Base-by-base conservation (phyloP, 2,113 vertebrate species). In the Pomatostomus ruficeps region DNA sequence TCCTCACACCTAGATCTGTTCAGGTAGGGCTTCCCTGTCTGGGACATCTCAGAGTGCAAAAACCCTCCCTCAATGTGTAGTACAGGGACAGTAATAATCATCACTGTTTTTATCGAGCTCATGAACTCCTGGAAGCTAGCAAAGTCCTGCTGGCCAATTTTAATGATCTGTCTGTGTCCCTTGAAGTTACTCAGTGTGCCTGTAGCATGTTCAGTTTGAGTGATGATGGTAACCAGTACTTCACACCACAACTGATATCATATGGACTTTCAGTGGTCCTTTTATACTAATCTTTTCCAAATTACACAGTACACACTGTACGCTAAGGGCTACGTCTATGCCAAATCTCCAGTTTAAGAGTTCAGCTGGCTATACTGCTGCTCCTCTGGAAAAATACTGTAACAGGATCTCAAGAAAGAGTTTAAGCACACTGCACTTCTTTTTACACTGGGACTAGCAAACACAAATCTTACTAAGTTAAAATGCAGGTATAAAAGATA, bases 221-320 rank as follows among this genome's bases (percentile, higher is more conserved):
- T 62, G 81, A 79, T 96, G 91, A 96, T 86, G 76, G 86, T 93
- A 95, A 85, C 63, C 89, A 83, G 71, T 25, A 83, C 77, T 96
- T 96, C 89, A 94, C 95, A 95, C 88, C 59, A 46, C 79, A 90
- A 80, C 70, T 89, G 93, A 70, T 94, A 95, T 88, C 87, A 95
- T 20, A 84, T 36, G 65, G 67, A 80, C 88, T 84, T 93, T 67
- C 81, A 78, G 5, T 24, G 86, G 85, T 92, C 70, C 83, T 89
- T 95, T 85, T 35, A 68, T 36, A 73, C 58, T 88, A 73, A 93
- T 92, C 91, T 92, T 94, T 97, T 97, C 95, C 95, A 96, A 94
- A 93, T 93, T 62, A 89, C 71, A 61, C 61, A 85, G 89, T 65
- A 83, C 93, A 55, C 23, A 7, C 62, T 93, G 87, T 87, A 85